Evolutionary conservation across 1,140 invertebrate species (phyloP).

Genomic region (Heliconius himera): DNA sequence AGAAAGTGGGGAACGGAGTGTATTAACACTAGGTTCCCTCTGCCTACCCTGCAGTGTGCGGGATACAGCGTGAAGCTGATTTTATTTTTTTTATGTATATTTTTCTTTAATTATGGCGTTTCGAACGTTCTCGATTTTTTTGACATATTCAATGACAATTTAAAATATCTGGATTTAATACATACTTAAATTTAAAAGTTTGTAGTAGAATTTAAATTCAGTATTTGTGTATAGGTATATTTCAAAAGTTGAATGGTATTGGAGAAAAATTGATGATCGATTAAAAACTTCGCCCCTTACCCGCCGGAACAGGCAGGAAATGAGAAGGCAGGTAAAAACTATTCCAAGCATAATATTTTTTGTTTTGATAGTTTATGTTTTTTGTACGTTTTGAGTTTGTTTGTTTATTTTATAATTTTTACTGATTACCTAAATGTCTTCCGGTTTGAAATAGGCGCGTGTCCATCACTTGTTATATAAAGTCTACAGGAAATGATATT

Average conservation of each 20-base stretch:
- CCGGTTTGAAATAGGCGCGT: background rate
- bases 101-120: background rate
- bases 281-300: background rate
- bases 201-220: too few relatives aligned
- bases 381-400: background rate
- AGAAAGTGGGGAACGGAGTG: too few relatives aligned
- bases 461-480: background rate
- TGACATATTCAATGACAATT: too few relatives aligned
- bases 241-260: background rate
- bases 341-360: background rate
- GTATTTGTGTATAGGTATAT: too few relatives aligned
- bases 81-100: background rate
- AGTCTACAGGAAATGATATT: background rate
- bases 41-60: too few relatives aligned
- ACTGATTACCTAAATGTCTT: background rate
- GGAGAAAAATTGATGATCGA: background rate
- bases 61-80: too few relatives aligned
- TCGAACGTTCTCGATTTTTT: too few relatives aligned
- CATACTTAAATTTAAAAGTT: too few relatives aligned
- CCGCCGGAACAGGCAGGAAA: background rate
- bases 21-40: too few relatives aligned
- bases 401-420: background rate
- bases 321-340: constrained; percentile 8
- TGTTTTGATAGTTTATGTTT: background rate
- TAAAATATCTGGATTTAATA: too few relatives aligned